Evolutionary conservation across 2,888 invertebrate species (phyloP).

Genomic region (Cheilosia urbana): DNA sequence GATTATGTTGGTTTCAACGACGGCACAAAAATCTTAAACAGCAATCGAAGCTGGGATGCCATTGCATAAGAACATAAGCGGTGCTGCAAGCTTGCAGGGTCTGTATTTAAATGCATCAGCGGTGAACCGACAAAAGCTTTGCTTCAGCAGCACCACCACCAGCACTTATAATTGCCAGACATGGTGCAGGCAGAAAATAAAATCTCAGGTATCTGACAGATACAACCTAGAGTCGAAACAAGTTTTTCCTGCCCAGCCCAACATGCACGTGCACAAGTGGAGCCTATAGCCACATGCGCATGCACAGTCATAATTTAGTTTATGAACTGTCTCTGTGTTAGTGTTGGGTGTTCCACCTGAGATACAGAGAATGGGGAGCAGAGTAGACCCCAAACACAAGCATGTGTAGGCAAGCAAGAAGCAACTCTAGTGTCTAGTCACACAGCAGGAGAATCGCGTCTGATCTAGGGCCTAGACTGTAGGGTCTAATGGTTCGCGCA

Average conservation of each 20-base stretch:
- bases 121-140: slow-evolving; percentile 45
- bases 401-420: slow-evolving; percentile 32
- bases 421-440: slow-evolving; percentile 63
- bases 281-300: slow-evolving; percentile 39
- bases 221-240: slow-evolving; percentile 62
- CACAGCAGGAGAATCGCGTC: slow-evolving; percentile 23
- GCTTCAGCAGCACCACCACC: slow-evolving; percentile 42
- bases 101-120: slow-evolving; percentile 47
- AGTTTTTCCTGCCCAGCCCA: slow-evolving; percentile 71
- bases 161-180: slow-evolving; percentile 48
- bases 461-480: slow-evolving; percentile 38
- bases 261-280: slow-evolving; percentile 63
- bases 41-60: slow-evolving; percentile 25
- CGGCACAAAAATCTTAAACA: slow-evolving; percentile 36
- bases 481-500: slow-evolving; percentile 32
- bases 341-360: slow-evolving; percentile 14
- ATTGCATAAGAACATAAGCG: slow-evolving; percentile 66
- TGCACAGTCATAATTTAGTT: slow-evolving; percentile 31
- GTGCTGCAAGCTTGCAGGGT: slow-evolving; percentile 19
- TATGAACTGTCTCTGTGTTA: slow-evolving; percentile 36
- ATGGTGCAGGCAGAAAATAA: slow-evolving; percentile 42
- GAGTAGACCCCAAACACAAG: slow-evolving; percentile 24
- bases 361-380: slow-evolving; percentile 10
- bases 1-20: neutral
- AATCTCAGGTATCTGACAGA: slow-evolving; percentile 59